Conservation (phyloP, 2,888 invertebrate species). For the Oligia fasciuncula region DNA sequence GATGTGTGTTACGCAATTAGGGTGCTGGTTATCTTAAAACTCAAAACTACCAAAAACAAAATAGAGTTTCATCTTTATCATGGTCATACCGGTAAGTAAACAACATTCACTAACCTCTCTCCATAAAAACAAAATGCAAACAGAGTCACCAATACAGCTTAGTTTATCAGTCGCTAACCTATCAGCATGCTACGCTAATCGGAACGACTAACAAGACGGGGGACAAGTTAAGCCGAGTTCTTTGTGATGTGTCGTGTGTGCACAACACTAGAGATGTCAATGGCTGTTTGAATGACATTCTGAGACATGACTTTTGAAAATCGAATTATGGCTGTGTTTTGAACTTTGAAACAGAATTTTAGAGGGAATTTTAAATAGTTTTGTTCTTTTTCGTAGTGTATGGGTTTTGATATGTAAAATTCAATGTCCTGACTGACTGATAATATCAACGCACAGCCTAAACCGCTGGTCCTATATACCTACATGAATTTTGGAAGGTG, state of each 20-base stretch:
- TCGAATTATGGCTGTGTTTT: background rate
- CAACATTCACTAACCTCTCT: background rate
- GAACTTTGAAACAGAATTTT: background rate
- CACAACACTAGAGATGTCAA: slow-evolving; percentile 45
- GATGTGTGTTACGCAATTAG: background rate
- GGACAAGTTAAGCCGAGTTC: slow-evolving; percentile 48
- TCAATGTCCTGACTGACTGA: too few relatives aligned
- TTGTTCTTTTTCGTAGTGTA: background rate
- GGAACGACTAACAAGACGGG: slow-evolving; percentile 45
- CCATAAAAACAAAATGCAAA: background rate
- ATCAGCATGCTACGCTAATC: slow-evolving; percentile 51
- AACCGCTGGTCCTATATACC: too few relatives aligned
- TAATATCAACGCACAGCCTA: too few relatives aligned
- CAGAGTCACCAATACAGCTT: background rate
- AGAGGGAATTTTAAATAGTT: background rate
- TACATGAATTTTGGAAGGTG: too few relatives aligned
- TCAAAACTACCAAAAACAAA: background rate
- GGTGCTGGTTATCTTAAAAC: background rate
- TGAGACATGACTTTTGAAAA: slow-evolving; percentile 26
- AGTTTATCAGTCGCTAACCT: slow-evolving; percentile 34
- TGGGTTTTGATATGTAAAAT: background rate
- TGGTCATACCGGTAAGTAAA: background rate
- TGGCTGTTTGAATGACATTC: slow-evolving; percentile 24
- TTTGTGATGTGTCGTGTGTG: slow-evolving; percentile 48
- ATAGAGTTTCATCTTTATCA: background rate